These are phyloP conservation scores for Drosophila antonietae DNA, from an alignment of 2,888 invertebrate species.

Conservation along the genomic window DNA sequence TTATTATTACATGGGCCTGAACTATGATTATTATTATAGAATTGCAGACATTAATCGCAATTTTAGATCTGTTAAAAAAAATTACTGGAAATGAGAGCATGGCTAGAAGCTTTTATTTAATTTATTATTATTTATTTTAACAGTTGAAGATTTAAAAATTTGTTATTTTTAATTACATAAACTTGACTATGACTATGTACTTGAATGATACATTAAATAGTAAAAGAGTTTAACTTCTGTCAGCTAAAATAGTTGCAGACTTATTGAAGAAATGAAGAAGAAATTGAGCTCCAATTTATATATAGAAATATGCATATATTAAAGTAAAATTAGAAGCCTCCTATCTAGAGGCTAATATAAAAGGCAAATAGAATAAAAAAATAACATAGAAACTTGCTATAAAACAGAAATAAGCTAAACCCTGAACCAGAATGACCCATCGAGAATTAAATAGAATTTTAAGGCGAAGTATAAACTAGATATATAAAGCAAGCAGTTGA, in stretches of 20 bases:
- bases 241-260: too few species aligned
- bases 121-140: background rate
- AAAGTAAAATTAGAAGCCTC: too few species aligned
- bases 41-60: background rate
- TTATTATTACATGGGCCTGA: constrained; percentile 16
- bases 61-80: background rate
- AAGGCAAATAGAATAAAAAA: background rate
- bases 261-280: too few species aligned
- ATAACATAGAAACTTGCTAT: background rate
- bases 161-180: background rate
- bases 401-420: background rate
- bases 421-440: background rate
- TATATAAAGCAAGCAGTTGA: too few species aligned
- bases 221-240: background rate
- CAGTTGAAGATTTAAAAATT: too few species aligned
- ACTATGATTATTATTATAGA: constrained; percentile 3
- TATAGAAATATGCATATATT: too few species aligned
- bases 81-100: background rate
- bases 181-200: accelerated
- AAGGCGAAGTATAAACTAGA: too few species aligned
- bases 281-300: background rate
- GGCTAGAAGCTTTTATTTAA: background rate
- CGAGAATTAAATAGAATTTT: background rate
- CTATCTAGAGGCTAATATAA: too few species aligned
- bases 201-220: background rate